Conservation (phyloP, 2,113 vertebrate species). For the Sterrhoptilus dennistouni region DNA sequence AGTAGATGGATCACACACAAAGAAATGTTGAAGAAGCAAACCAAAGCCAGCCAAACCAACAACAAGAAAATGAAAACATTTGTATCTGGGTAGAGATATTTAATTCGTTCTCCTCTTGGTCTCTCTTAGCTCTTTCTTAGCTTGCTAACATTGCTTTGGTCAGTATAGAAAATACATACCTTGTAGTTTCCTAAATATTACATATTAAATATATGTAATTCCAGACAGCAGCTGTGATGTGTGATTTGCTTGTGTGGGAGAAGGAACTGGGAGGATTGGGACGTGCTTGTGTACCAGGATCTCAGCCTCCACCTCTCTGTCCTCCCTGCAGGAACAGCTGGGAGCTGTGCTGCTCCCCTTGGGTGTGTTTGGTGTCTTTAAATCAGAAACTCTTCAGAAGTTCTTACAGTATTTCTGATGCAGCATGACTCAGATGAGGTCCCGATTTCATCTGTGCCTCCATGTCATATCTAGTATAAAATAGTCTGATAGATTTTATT, state of each 20-base stretch:
- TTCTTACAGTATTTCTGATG: neutral
- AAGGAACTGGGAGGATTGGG: neutral
- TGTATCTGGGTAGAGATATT: neutral
- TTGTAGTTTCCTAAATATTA: neutral
- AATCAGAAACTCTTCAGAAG: neutral
- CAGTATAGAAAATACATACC: neutral
- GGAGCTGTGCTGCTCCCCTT: neutral
- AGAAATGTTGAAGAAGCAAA: neutral
- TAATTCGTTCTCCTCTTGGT: neutral
- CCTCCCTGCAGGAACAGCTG: neutral
- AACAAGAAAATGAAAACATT: neutral
- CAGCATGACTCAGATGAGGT: neutral
- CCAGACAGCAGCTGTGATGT: neutral
- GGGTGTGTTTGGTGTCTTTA: neutral
- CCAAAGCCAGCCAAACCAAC: neutral
- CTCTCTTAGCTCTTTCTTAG: neutral
- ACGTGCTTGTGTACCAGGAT: neutral
- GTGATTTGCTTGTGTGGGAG: neutral
- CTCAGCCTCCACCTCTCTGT: neutral
- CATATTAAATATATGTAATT: too few species aligned
- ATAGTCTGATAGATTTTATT: neutral
- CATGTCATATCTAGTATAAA: neutral
- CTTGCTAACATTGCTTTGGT: neutral
- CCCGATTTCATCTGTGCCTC: neutral
- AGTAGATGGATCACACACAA: neutral